Evolutionary conservation across 2,113 vertebrate species (phyloP).

Genomic region (Bufo bufo): DNA sequence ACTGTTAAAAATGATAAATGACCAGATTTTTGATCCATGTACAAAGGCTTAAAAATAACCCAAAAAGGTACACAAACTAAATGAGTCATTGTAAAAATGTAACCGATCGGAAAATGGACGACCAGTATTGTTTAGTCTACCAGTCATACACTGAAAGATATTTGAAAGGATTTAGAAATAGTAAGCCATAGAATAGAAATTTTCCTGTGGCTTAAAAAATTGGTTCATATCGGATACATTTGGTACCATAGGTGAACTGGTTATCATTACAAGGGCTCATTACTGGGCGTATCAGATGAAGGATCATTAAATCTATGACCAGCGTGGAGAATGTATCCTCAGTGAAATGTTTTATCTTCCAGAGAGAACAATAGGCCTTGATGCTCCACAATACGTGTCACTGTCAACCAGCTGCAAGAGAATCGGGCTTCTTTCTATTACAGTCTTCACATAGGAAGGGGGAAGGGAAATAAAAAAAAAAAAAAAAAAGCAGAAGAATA

Average conservation of each 20-base stretch:
- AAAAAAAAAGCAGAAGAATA: background rate
- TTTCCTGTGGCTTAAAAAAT: background rate
- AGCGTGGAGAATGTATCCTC: background rate
- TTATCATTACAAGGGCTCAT: background rate
- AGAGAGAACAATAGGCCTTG: conserved; percentile 17
- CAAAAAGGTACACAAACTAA: too few relatives aligned
- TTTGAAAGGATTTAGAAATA: background rate
- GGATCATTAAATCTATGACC: background rate
- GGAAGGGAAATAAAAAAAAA: background rate
- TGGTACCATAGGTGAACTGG: background rate
- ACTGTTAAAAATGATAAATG: background rate
- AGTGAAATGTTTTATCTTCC: background rate
- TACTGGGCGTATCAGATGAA: background rate
- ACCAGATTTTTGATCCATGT: background rate
- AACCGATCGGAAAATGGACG: background rate
- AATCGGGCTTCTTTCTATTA: background rate
- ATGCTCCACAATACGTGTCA: conserved; percentile 15
- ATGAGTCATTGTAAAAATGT: too few relatives aligned
- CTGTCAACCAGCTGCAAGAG: background rate
- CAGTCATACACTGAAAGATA: too few relatives aligned
- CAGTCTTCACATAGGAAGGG: background rate
- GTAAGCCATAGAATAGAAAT: background rate
- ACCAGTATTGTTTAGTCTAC: background rate
- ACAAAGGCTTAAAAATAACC: background rate
- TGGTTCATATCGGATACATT: background rate